Conservation (phyloP, 2,113 vertebrate genomes). For the Crotalus helleri region DNA sequence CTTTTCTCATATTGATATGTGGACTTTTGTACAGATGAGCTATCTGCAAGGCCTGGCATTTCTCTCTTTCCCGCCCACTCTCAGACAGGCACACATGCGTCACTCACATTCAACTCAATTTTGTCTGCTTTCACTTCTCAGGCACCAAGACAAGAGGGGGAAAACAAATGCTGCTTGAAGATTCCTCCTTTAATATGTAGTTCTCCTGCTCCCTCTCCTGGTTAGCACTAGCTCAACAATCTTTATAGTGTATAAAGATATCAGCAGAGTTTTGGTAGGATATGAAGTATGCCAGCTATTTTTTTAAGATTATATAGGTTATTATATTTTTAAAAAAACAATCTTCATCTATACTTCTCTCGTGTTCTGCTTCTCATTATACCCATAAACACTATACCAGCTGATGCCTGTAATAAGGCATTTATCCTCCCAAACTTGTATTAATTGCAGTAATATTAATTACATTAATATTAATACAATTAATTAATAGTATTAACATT, state of each 20-base stretch:
- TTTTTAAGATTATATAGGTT: background rate
- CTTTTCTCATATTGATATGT: background rate
- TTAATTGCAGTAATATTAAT: background rate
- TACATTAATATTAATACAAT: background rate
- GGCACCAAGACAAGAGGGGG: background rate
- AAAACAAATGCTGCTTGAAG: background rate
- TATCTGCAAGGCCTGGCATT: background rate
- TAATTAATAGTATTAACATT: background rate
- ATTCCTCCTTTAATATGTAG: accelerated
- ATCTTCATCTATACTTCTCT: background rate
- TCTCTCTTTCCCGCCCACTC: background rate
- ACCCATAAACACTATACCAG: background rate
- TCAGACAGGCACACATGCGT: background rate
- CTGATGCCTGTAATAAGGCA: background rate
- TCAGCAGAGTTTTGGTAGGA: background rate
- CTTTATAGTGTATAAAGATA: background rate
- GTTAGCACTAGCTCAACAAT: background rate
- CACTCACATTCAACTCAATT: background rate
- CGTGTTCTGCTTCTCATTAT: background rate
- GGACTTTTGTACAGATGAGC: background rate
- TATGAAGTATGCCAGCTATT: background rate
- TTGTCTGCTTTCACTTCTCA: slow-evolving; percentile 4
- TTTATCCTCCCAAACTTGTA: background rate
- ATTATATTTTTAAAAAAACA: background rate
- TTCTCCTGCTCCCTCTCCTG: background rate